Evolutionary conservation across 1,140 invertebrate genomes (phyloP).

Genomic region (Chrysopa pallens): DNA sequence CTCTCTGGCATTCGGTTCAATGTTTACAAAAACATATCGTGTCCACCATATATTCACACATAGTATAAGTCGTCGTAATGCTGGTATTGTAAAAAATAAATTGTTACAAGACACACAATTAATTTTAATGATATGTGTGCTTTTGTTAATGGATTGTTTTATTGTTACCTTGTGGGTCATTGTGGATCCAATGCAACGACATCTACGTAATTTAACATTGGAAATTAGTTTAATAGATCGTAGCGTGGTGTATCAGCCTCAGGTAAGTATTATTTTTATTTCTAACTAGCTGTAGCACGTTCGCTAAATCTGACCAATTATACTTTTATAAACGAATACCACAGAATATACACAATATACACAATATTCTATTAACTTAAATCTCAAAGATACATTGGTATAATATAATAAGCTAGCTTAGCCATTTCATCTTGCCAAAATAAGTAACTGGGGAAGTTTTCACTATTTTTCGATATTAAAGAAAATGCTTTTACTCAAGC

Average conservation of each 20-base stretch:
- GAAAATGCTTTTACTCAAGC: too few species aligned
- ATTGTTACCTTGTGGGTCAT: slow-evolving; percentile 64
- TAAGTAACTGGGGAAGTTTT: too few species aligned
- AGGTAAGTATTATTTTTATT: slow-evolving; percentile 32
- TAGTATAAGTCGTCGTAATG: slow-evolving; percentile 14
- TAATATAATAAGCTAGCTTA: too few species aligned
- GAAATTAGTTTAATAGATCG: slow-evolving; percentile 58
- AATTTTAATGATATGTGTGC: slow-evolving; percentile 57
- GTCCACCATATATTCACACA: slow-evolving; percentile 70
- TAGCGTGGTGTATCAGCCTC: slow-evolving; percentile 70
- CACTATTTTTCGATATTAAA: too few species aligned
- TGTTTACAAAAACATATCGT: slow-evolving; percentile 79
- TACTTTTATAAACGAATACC: too few species aligned
- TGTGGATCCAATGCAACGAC: slow-evolving; percentile 67
- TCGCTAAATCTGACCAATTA: too few species aligned
- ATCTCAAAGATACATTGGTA: too few species aligned
- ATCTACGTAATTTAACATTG: slow-evolving; percentile 64
- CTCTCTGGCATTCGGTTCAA: slow-evolving; percentile 72
- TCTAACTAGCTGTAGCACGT: too few species aligned
- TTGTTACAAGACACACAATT: slow-evolving; percentile 69
- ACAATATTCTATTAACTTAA: too few species aligned
- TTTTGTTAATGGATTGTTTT: slow-evolving; percentile 58
- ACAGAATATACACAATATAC: too few species aligned
- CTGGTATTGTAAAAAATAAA: slow-evolving; percentile 40
- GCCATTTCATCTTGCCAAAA: too few species aligned